These are phyloP conservation scores for Danio jaintianensis DNA, from an alignment of 2,797 vertebrate genomes.

Conservation along the genomic window DNA sequence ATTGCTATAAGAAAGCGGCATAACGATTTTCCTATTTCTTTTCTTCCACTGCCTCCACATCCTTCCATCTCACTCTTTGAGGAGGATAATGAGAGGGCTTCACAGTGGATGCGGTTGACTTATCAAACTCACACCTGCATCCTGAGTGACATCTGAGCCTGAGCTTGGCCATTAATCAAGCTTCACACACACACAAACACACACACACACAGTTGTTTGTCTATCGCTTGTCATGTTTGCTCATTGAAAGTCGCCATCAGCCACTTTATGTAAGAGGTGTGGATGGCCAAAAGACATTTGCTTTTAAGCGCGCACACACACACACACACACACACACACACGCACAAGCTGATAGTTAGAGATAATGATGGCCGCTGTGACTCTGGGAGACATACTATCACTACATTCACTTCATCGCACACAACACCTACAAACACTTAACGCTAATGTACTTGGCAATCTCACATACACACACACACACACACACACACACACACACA, in stretches of 20 bases:
- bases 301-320: no score
- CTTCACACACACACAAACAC: constrained; percentile 5
- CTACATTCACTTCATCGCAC: constrained; percentile 45
- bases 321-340: no score
- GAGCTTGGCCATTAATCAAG: constrained; percentile 44
- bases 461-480: not conserved
- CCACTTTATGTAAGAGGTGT: constrained; percentile 38
- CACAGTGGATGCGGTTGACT: constrained; percentile 40
- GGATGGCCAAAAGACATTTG: constrained; percentile 12
- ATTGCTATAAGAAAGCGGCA: not conserved
- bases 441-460: constrained; percentile 44
- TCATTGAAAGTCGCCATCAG: constrained; percentile 39
- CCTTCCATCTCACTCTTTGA: not conserved
- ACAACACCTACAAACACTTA: constrained; percentile 48
- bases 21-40: not conserved
- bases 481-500: not conserved
- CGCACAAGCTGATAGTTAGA: constrained; percentile 7
- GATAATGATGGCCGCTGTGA: constrained; percentile 27
- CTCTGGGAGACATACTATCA: constrained; percentile 43
- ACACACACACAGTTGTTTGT: not conserved
- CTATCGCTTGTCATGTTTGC: constrained; percentile 32
- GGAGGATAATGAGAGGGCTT: constrained; percentile 42
- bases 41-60: constrained; percentile 7
- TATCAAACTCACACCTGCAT: constrained; percentile 46
- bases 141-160: constrained; percentile 43